phyloP scores from a whole-genome alignment of 2,113 vertebrate species.

The Thalassoma bifasciatum region DNA sequence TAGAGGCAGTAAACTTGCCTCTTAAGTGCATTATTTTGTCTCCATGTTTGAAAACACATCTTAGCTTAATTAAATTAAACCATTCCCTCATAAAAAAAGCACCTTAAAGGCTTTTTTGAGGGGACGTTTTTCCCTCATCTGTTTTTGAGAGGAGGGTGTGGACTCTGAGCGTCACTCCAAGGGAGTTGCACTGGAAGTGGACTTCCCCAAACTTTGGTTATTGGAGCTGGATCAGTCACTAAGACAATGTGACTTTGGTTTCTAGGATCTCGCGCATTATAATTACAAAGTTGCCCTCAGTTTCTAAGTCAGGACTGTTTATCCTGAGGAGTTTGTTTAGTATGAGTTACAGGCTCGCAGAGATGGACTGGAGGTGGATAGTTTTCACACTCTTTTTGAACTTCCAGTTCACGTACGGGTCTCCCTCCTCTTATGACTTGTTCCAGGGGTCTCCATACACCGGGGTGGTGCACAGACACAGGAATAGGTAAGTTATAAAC shows the following conservation, averaged over 20 bases:
- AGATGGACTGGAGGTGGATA: slow-evolving; percentile 58
- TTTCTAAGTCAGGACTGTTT: slow-evolving; percentile 22
- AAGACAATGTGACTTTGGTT: slow-evolving; percentile 38
- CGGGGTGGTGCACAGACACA: slow-evolving; percentile 74
- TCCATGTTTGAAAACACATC: not conserved
- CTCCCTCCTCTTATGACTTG: slow-evolving; percentile 73
- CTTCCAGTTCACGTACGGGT: slow-evolving; percentile 61
- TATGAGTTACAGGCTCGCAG: slow-evolving; percentile 44
- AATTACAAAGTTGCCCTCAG: slow-evolving; percentile 8
- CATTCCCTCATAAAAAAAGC: not conserved
- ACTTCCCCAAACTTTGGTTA: slow-evolving; percentile 76
- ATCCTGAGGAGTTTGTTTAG: slow-evolving; percentile 11
- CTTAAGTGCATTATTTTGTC: slow-evolving; percentile 25
- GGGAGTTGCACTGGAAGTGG: slow-evolving; percentile 66
- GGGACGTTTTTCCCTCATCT: not conserved
- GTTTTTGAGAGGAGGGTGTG: slow-evolving; percentile 60
- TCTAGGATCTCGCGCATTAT: slow-evolving; percentile 20
- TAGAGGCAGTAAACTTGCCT: not conserved
- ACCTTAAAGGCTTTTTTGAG: slow-evolving; percentile 13
- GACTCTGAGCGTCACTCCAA: slow-evolving; percentile 70
- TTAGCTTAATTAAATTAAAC: slow-evolving; percentile 15
- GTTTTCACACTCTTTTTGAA: slow-evolving; percentile 73
- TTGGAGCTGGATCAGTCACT: slow-evolving; percentile 59
- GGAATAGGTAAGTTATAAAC: slow-evolving; percentile 77
- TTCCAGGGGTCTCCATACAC: slow-evolving; percentile 72